A percentile compares a stretch with the other conserved stretches of the same genome.
Evolutionary conservation across 2,113 vertebrate species (phyloP).

Genomic region (Micronisus gabar): DNA sequence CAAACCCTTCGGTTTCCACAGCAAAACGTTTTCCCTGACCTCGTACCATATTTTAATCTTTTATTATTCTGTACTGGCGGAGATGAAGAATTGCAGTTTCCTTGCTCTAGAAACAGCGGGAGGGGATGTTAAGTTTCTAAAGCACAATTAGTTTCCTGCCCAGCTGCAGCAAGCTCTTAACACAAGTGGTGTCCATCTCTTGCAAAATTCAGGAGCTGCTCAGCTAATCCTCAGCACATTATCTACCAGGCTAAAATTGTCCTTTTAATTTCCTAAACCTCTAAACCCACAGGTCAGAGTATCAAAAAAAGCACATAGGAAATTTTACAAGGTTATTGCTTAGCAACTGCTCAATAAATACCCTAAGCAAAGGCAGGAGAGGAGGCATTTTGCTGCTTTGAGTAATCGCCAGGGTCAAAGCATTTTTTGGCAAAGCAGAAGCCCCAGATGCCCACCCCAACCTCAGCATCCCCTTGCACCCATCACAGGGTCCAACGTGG

Average conservation of each 20-base stretch:
- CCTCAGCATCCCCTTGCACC: neutral
- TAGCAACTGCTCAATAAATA: neutral
- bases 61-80: neutral
- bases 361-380: neutral
- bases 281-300: neutral
- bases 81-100: neutral
- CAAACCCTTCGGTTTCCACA: neutral
- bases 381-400: neutral
- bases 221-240: neutral
- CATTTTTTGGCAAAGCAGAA: neutral
- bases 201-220: neutral
- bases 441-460: rapidly evolving
- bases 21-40: neutral
- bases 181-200: neutral
- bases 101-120: neutral
- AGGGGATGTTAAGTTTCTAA: neutral
- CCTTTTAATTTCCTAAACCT: neutral
- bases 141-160: neutral
- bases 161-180: neutral
- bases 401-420: neutral
- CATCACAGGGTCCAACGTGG: rapidly evolving
- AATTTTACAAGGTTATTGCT: neutral
- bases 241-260: neutral
- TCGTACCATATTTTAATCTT: neutral
- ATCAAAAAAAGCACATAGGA: neutral